Conservation (phyloP, 2,888 invertebrate species). For the Aquatica leii region DNA sequence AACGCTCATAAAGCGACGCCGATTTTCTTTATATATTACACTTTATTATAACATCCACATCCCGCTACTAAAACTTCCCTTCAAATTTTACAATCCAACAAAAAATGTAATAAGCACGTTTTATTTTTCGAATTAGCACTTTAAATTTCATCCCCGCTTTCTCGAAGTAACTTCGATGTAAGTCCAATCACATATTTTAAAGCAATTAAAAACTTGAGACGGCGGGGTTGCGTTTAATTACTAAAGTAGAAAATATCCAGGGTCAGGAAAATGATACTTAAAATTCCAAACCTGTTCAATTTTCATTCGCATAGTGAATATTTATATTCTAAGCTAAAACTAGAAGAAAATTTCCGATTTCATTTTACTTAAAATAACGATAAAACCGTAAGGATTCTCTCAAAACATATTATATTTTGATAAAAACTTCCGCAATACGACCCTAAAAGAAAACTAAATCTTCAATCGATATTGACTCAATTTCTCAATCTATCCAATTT, state of each 20-base stretch:
- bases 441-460: no score
- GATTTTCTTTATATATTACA: constrained; percentile 36
- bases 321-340: neutral
- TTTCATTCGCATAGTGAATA: constrained; percentile 11
- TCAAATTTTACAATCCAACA: constrained; percentile 22
- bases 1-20: constrained; percentile 38
- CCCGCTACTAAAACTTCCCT: constrained; percentile 20
- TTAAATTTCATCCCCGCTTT: neutral
- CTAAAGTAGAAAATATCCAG: constrained; percentile 3
- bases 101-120: constrained; percentile 8
- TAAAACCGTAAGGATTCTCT: no score
- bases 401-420: no score
- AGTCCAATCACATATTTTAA: neutral
- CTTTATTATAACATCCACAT: constrained; percentile 32
- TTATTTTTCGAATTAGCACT: constrained; percentile 6
- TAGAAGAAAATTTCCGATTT: no score
- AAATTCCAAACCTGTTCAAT: constrained; percentile 6
- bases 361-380: no score
- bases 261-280: constrained; percentile 11
- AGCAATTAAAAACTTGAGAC: neutral
- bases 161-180: neutral
- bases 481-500: no score
- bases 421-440: no score
- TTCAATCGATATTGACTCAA: no score
- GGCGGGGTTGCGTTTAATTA: neutral